Evolutionary conservation across 2,888 invertebrate species (phyloP), one percentile per base, ranked within the genome.

Genomic region (Beris morrisii): DNA sequence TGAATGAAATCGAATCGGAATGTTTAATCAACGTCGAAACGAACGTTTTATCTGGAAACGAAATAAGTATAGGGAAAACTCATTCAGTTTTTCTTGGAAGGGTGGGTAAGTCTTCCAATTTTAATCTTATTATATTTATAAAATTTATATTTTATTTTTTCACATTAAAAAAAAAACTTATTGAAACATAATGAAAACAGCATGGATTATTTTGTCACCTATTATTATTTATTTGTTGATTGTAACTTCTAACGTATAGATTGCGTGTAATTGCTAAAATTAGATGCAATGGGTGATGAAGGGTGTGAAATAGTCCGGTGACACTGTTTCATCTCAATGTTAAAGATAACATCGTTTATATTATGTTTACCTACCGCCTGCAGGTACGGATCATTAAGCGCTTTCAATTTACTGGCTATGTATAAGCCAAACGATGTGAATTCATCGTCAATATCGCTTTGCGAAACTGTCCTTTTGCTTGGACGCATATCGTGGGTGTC

Each of bases 331-430:
- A 64, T 12, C 30, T 64, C 64, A 43, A 54, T 44, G 7, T 54
- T 44, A 13, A 64, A 64, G 15, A 64, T 64, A 0, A 54, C 64
- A 28, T 64, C 44, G 15, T 54, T 54, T 7, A 64, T 64, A 44
- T 54, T 12, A 13, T 64, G 44, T 44, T 64, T 64, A 4, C 53
- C 54, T 9, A 54, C 12, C 1, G 64, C 64, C 28, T 64, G 64
- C 2, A 64, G 31, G 13, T 64, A 64, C 7, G 54, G 53, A 54
- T 64, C 54, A 45, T 64, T 54, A 0, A 64, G n/a, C 7, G 53
- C n/a, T 45, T 38, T 53, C 13, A 64, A 53, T 54, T 64, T 64
- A 45, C 44, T 64, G 6, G 64, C 64, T 28, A 64, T 44, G 31
- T 64, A 64, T 12, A 54, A 11, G 5, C 64, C 64, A 54, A 45